Conservation (phyloP, 2,113 vertebrate genomes). For the Illadopsis cleaveri region DNA sequence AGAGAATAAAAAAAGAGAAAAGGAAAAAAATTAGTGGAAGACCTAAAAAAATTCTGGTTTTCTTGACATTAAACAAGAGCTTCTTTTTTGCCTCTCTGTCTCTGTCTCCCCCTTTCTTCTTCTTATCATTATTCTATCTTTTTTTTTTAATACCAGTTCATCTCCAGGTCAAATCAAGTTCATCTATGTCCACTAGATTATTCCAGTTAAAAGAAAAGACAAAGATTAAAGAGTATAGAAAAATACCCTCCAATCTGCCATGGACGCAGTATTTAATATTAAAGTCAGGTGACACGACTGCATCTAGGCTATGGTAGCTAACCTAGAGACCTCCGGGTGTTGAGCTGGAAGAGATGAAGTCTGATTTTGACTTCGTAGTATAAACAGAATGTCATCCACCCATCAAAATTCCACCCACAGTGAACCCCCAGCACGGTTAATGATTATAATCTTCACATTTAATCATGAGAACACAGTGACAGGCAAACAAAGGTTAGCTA, state of each 20-base stretch:
- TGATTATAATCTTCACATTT: constrained; percentile 85
- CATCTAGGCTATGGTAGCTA: constrained; percentile 63
- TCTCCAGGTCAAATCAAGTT: constrained; percentile 82
- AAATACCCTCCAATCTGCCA: constrained; percentile 59
- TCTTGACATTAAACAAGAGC: not conserved
- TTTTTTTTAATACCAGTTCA: constrained; percentile 47
- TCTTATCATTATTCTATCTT: not conserved
- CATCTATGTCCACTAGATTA: constrained; percentile 74
- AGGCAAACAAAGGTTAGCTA: constrained; percentile 80
- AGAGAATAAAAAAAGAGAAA: not conserved
- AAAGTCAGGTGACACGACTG: constrained; percentile 73
- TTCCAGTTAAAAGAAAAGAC: constrained; percentile 67
- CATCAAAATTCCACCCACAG: constrained; percentile 76
- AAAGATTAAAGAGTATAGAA: constrained; percentile 50
- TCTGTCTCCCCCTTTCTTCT: not conserved
- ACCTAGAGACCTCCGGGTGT: constrained; percentile 85
- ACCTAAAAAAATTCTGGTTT: not conserved
- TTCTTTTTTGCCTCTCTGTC: not conserved
- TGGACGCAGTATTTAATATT: constrained; percentile 48
- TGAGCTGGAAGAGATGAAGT: constrained; percentile 85
- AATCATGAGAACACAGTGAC: constrained; percentile 78
- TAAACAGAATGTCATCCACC: constrained; percentile 79
- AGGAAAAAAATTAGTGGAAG: accelerated
- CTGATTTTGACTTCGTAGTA: constrained; percentile 73
- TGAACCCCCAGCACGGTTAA: constrained; percentile 72